Evolutionary conservation across 2,888 invertebrate genomes (phyloP), one percentile per base, ranked within the genome.

Genomic region (Ichneumoninae sp.): DNA sequence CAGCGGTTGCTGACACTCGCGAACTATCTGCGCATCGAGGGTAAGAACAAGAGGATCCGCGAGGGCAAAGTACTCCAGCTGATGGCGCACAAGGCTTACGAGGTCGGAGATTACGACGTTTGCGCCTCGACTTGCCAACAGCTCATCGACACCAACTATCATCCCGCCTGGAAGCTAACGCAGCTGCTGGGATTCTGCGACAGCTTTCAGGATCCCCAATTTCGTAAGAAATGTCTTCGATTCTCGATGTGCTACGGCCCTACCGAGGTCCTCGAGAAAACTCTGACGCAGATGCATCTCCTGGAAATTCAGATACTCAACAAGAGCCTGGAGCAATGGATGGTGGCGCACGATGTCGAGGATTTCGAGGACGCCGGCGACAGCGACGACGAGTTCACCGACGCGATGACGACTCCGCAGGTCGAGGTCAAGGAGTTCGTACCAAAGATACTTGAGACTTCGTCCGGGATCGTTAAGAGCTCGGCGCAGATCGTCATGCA

Each of bases 1-100:
- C 95, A 96, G 83, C 95, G 95, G 91, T 93, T 97, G 70, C 92
- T 97, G 66, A 95, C 95, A 84, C 93, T 97, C 44, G 96, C 96
- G 0, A 94, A 95, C 80, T 93, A 96, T 88, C 92, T 97, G 86
- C 93, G 95, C 70, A 94, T 96, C 19, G 94, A 95, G 10, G 95
- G 94, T 6, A 94, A 95, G 60, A 95, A 96, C 86, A 91, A 90
- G 16, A 89, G 90, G 82, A 90, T 93, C 70, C 90, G 94, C 79
- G 95, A 95, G 89, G 95, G 95, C 33, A 93, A 94, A 84, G 94
- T 95, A 16, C 91, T 95, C 30, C 93, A 94, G 80, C 92, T 95
- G 69, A 92, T 95, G 54, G 95, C 95, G 6, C 93, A 94, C 84
- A 94, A 94, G 86, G 95, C 95, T 72, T 92, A 95, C 78, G 91